phyloP scores from a whole-genome alignment of 1,140 invertebrate genomes.

The Apocrypta bakeri region DNA sequence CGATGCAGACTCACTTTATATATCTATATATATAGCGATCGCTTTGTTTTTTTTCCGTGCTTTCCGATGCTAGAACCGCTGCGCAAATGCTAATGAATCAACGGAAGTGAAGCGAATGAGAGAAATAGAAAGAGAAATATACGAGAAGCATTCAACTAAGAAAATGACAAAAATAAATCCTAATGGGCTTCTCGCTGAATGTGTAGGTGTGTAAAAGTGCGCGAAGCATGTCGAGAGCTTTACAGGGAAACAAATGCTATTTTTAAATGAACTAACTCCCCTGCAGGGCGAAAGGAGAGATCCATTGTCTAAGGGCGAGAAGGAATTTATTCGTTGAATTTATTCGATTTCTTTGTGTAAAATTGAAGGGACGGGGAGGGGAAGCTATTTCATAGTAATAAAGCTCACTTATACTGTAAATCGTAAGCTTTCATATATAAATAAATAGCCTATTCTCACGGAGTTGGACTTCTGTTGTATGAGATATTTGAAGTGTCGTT shows the following conservation, averaged over 20 bases:
- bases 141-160: not conserved
- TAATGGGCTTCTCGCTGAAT: slow-evolving; percentile 2
- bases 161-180: not conserved
- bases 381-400: not conserved
- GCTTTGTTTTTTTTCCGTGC: not conserved
- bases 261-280: not conserved
- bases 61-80: not conserved
- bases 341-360: not conserved
- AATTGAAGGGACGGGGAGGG: too few relatives aligned
- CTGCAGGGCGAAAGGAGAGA: too few relatives aligned
- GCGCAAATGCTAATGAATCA: slow-evolving; percentile 7
- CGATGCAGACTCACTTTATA: too few relatives aligned
- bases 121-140: not conserved
- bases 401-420: not conserved
- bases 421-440: too few relatives aligned
- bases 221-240: not conserved
- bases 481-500: too few relatives aligned
- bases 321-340: not conserved
- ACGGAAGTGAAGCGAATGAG: not conserved
- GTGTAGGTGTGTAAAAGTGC: not conserved
- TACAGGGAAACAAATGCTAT: not conserved
- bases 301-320: too few relatives aligned
- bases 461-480: too few relatives aligned
- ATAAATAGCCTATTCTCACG: too few relatives aligned
- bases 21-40: too few relatives aligned